Conservation (phyloP, 1,140 invertebrate genomes). For the Pantala flavescens region DNA sequence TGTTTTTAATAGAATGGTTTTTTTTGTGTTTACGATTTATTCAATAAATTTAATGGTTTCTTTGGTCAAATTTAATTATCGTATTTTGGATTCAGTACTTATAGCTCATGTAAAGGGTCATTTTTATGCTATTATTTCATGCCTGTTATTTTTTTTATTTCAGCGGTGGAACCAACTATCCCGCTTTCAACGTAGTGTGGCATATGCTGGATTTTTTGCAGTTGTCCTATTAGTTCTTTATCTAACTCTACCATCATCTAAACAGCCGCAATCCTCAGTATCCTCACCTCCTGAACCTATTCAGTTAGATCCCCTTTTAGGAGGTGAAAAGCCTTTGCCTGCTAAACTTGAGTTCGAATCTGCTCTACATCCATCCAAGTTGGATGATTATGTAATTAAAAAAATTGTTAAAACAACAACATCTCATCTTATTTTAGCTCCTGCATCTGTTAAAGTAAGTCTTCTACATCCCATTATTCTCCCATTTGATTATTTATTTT, state of each 20-base stretch:
- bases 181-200: conserved; percentile 64
- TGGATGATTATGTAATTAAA: background rate
- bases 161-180: conserved; percentile 76
- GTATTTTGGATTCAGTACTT: too few species aligned
- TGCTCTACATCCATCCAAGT: background rate
- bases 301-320: background rate
- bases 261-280: background rate
- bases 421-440: background rate
- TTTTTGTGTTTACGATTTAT: too few species aligned
- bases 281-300: background rate
- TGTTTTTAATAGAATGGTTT: too few species aligned
- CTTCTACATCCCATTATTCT: background rate
- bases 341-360: background rate
- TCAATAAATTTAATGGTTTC: too few species aligned
- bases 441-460: background rate
- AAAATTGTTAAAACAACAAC: background rate
- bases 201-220: conserved; percentile 48
- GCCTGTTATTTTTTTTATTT: conserved; percentile 23
- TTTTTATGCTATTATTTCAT: too few species aligned
- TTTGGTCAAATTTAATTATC: too few species aligned
- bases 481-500: too few species aligned
- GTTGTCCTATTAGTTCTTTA: conserved; percentile 44
- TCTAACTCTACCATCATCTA: conserved; percentile 33
- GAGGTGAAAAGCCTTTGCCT: background rate
- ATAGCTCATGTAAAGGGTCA: too few species aligned